A percentile compares a stretch with the other conserved stretches of the same genome.
Evolutionary conservation across 2,113 vertebrate genomes (phyloP).

Genomic region (Holacanthus passer): DNA sequence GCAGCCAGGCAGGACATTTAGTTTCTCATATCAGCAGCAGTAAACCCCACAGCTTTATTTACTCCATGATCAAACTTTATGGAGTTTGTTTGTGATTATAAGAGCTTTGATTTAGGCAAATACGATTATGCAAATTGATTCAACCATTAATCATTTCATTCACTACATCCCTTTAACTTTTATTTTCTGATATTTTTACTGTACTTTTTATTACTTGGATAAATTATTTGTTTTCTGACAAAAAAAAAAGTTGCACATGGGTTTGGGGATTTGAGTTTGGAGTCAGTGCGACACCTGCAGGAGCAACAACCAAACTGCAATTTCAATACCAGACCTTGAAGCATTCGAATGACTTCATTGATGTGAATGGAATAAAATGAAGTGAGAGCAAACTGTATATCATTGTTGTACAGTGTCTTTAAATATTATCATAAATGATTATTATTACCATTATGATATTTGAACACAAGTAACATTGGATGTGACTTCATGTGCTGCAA

Average conservation of each 20-base stretch:
- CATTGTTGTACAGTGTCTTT: background rate
- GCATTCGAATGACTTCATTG: background rate
- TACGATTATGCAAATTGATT: background rate
- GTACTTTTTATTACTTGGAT: background rate
- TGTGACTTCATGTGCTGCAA: background rate
- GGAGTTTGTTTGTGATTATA: slow-evolving; percentile 1
- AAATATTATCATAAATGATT: background rate
- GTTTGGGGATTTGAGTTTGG: background rate
- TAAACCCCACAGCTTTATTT: background rate
- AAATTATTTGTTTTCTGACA: background rate
- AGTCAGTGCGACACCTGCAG: slow-evolving; percentile 57
- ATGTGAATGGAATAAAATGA: background rate
- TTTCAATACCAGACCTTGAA: too few relatives aligned
- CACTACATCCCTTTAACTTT: too few relatives aligned
- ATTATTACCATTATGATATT: background rate
- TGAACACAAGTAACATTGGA: background rate
- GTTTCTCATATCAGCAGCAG: background rate
- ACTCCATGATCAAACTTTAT: background rate
- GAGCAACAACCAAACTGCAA: slow-evolving; percentile 7
- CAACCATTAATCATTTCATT: background rate
- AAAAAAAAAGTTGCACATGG: background rate
- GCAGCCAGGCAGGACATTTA: background rate
- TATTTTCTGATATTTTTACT: background rate
- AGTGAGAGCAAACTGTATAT: background rate
- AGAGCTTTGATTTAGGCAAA: background rate